A percentile compares a stretch with the other conserved stretches of the same genome.
These are phyloP conservation scores for Drosophila suboccidentalis DNA, from an alignment of 2,888 invertebrate genomes.

Conservation along the genomic window DNA sequence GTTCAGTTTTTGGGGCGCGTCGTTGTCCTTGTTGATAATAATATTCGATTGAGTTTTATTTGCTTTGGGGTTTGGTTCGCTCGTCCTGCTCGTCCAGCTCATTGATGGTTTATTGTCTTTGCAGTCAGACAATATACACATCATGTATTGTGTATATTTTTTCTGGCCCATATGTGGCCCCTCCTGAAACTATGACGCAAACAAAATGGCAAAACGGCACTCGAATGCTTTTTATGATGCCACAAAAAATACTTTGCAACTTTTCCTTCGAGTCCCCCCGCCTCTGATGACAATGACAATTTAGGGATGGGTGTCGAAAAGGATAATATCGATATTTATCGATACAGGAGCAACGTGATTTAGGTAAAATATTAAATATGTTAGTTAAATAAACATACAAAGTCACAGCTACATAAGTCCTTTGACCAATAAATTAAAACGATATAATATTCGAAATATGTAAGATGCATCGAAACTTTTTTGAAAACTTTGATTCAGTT, in stretches of 20 bases:
- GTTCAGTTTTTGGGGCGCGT: conserved; percentile 54
- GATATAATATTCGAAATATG: too few species aligned
- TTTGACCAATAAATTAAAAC: too few species aligned
- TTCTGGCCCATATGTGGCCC: conserved; percentile 16
- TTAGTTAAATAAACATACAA: too few species aligned
- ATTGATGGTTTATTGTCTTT: conserved; percentile 79
- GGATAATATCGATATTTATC: not conserved
- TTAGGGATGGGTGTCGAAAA: not conserved
- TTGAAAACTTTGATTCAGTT: too few species aligned
- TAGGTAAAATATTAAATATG: too few species aligned
- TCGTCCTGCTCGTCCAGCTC: conserved; percentile 38
- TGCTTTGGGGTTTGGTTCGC: conserved; percentile 73
- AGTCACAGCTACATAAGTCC: too few species aligned
- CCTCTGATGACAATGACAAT: conserved; percentile 34
- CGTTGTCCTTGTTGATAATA: conserved; percentile 73
- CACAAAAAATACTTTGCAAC: conserved; percentile 35
- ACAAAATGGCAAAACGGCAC: conserved; percentile 26
- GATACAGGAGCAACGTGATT: not conserved
- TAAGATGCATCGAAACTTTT: too few species aligned
- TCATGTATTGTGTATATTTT: conserved; percentile 30
- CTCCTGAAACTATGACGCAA: conserved; percentile 51
- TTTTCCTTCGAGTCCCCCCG: conserved; percentile 1
- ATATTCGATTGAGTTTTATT: conserved; percentile 82
- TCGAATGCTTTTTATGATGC: conserved; percentile 54
- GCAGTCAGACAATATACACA: conserved; percentile 64